phyloP scores from a whole-genome alignment of 2,797 vertebrate genomes.

The Siniperca undulata region DNA sequence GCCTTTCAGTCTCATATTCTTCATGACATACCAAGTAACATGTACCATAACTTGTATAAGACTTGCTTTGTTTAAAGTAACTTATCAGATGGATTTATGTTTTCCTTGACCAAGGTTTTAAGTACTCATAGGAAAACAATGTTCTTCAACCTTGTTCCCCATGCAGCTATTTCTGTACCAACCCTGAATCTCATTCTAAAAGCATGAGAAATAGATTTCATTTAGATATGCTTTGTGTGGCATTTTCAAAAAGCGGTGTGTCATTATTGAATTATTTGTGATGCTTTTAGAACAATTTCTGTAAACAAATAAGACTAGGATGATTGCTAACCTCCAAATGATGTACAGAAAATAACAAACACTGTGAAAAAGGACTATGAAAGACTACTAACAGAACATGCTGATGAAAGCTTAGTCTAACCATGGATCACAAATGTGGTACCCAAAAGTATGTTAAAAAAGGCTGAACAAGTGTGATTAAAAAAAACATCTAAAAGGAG shows the following conservation, averaged over 20 bases:
- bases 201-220: not conserved
- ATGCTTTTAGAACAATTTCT: constrained; percentile 7
- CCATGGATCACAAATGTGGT: not conserved
- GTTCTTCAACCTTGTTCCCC: not conserved
- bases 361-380: not conserved
- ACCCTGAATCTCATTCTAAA: not conserved
- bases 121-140: not conserved
- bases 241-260: not conserved
- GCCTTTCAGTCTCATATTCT: not conserved
- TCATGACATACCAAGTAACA: not conserved
- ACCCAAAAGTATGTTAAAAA: not conserved
- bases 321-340: not conserved
- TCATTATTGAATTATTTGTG: not conserved
- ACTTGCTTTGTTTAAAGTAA: not conserved
- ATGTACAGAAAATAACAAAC: not conserved
- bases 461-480: not conserved
- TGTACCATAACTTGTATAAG: not conserved
- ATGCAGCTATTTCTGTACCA: constrained; percentile 7
- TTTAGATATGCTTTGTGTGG: not conserved
- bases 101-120: constrained; percentile 10
- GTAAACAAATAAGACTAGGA: not conserved
- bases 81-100: constrained; percentile 24
- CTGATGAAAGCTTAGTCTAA: constrained; percentile 10
- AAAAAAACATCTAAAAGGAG: not conserved
- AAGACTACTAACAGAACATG: not conserved